phyloP scores from a whole-genome alignment of 2,888 invertebrate species.

The Muscina levida region DNA sequence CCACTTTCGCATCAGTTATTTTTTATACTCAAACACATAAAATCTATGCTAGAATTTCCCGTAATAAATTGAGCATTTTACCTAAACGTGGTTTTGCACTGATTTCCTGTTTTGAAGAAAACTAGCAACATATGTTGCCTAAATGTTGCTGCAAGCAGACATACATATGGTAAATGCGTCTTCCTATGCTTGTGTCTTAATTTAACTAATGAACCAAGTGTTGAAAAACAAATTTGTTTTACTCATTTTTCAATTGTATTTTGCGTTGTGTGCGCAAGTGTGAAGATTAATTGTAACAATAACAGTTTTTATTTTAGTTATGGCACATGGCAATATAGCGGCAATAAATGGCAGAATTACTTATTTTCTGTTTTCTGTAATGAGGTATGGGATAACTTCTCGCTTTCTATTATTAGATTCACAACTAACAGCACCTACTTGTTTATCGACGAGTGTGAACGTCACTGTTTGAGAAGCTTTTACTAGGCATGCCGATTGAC shows the following conservation, averaged over 20 bases:
- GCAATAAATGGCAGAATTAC: too few species aligned
- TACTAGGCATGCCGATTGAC: too few species aligned
- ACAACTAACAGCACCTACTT: too few species aligned
- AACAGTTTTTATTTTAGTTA: too few species aligned
- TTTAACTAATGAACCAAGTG: constrained; percentile 27
- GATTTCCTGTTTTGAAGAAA: constrained; percentile 43
- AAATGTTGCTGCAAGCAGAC: constrained; percentile 26
- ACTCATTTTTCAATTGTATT: constrained; percentile 14
- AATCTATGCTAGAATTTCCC: constrained; percentile 14
- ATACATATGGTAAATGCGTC: too few species aligned
- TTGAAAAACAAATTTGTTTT: constrained; percentile 38
- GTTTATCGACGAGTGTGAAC: too few species aligned
- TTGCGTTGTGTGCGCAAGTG: not conserved
- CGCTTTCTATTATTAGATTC: too few species aligned
- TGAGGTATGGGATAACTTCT: too few species aligned
- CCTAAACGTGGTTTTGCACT: constrained; percentile 60
- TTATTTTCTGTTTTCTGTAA: too few species aligned
- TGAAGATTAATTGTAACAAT: constrained; percentile 39
- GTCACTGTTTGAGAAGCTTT: too few species aligned
- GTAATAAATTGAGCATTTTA: constrained; percentile 56
- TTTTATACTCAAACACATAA: not conserved
- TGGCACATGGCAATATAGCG: too few species aligned
- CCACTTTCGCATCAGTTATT: constrained; percentile 1
- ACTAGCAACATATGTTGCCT: constrained; percentile 39
- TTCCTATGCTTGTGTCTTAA: constrained; percentile 23